Conservation (phyloP, 23 tunicate species). For the Trididemnum miniatum region DNA sequence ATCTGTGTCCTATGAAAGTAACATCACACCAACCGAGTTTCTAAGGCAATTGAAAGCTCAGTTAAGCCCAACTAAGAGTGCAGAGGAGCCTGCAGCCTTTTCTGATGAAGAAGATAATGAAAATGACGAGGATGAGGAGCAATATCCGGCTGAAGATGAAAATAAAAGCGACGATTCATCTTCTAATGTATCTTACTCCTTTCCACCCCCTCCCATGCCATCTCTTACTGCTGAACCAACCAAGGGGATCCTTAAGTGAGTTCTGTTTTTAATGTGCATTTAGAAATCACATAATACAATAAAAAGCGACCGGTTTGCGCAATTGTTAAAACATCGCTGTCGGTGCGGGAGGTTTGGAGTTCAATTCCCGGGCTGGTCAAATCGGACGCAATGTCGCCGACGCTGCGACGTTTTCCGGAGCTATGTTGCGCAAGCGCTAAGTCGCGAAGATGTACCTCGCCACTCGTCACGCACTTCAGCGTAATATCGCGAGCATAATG, state of each 20-base stretch:
- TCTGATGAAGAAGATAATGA: not conserved
- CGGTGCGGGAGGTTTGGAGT: too few relatives aligned
- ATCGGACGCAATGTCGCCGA: too few relatives aligned
- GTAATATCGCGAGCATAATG: too few relatives aligned
- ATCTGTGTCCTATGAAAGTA: slow-evolving; percentile 38
- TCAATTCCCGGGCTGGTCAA: too few relatives aligned
- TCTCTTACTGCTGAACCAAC: slow-evolving; percentile 33
- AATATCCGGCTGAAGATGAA: not conserved
- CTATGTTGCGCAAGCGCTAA: too few relatives aligned
- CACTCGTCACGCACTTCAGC: too few relatives aligned
- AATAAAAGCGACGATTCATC: slow-evolving; percentile 14
- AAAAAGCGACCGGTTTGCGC: too few relatives aligned
- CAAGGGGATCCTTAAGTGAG: slow-evolving; percentile 78
- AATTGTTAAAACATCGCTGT: too few relatives aligned
- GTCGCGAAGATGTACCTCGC: too few relatives aligned
- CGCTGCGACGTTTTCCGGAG: too few relatives aligned
- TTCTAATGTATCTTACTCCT: not conserved
- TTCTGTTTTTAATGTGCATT: too few relatives aligned
- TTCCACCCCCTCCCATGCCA: slow-evolving; percentile 34
- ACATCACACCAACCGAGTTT: slow-evolving; percentile 37
- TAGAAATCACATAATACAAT: too few relatives aligned
- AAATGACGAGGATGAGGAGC: not conserved
- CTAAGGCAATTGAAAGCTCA: slow-evolving; percentile 20
- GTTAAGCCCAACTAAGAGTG: not conserved
- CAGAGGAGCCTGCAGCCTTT: not conserved